These are phyloP conservation scores for Poecile atricapillus DNA, from an alignment of 2,113 vertebrate species.

Conservation along the genomic window DNA sequence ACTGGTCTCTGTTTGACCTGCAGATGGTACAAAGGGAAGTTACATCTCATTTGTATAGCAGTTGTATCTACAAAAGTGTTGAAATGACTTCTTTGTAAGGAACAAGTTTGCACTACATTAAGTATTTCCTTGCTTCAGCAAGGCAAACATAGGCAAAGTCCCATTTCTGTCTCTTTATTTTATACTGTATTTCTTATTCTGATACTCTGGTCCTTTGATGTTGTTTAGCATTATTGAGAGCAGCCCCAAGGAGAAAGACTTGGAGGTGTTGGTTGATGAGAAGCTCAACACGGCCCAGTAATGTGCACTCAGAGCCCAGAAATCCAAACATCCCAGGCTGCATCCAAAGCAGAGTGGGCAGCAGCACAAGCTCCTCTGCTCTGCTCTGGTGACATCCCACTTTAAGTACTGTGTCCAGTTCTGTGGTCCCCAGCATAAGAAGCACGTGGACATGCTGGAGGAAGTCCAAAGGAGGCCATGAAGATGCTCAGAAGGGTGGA, in stretches of 20 bases:
- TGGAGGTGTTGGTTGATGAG: neutral
- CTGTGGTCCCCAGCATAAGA: neutral
- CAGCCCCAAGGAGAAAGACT: neutral
- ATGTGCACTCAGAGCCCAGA: fast-evolving
- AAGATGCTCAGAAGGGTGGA: neutral
- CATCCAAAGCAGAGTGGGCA: neutral
- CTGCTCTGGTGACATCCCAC: neutral
- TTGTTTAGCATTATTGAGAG: neutral
- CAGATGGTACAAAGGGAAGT: neutral
- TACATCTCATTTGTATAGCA: neutral
- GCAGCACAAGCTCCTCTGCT: neutral
- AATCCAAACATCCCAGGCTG: neutral
- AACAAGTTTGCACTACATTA: neutral
- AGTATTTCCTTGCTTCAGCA: neutral
- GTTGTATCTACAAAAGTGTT: neutral
- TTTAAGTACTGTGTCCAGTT: neutral
- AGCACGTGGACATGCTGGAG: neutral
- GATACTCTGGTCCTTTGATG: neutral
- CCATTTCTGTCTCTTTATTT: neutral
- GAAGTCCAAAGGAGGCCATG: neutral
- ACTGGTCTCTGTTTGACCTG: neutral
- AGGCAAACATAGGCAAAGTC: neutral
- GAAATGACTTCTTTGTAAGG: neutral
- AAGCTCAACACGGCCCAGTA: neutral
- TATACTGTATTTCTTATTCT: neutral